Percentiles rank a stretch among this genome's conserved stretches.
These are phyloP conservation scores for Psettodes erumei DNA, from an alignment of 2,113 vertebrate genomes.

Conservation along the genomic window DNA sequence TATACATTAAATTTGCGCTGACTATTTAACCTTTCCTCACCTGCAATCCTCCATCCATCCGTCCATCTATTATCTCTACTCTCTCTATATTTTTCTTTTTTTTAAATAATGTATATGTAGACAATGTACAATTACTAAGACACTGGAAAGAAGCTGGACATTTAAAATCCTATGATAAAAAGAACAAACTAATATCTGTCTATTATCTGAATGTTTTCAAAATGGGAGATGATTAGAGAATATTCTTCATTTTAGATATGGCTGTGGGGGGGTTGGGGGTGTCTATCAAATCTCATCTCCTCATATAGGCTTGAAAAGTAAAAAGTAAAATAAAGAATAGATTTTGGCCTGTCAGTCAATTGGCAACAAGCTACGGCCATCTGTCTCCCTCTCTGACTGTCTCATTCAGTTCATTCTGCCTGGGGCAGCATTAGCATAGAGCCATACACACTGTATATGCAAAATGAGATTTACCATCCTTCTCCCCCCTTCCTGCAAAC, in stretches of 20 bases:
- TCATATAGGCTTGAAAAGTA: slow-evolving; percentile 5
- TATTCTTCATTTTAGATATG: no score
- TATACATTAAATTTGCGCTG: neutral
- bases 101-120: no score
- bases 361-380: neutral
- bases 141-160: no score
- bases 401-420: slow-evolving; percentile 6
- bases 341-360: slow-evolving; percentile 19
- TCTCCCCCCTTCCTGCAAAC: neutral
- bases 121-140: no score
- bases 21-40: no score
- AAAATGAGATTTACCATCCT: neutral
- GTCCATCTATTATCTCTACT: neutral
- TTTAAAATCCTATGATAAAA: no score
- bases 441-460: neutral
- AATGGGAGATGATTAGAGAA: no score
- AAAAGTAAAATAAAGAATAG: slow-evolving; percentile 9
- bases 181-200: no score
- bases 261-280: neutral
- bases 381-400: slow-evolving; percentile 14
- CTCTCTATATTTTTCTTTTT: no score
- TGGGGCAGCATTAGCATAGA: neutral
- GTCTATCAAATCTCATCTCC: slow-evolving; percentile 28
- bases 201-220: no score
- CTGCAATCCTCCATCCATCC: neutral